phyloP scores from a whole-genome alignment of 2,888 invertebrate genomes.

The Chouioia cunea region DNA sequence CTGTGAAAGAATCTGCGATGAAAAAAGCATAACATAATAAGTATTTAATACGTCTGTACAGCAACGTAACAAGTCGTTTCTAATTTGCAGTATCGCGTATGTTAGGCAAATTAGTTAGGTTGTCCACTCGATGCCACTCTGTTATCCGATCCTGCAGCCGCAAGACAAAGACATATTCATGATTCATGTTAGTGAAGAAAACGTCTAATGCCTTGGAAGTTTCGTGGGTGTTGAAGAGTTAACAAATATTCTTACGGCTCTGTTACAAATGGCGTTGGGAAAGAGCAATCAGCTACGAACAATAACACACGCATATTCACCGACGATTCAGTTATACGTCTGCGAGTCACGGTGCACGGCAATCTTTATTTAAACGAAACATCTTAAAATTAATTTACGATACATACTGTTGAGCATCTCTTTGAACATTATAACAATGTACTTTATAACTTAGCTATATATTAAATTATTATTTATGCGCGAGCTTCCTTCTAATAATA shows the following conservation, averaged over 20 bases:
- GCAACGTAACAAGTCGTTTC: too few species aligned
- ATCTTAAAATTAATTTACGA: conserved; percentile 36
- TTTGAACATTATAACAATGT: not conserved
- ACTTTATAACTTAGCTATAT: too few species aligned
- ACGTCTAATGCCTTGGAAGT: conserved; percentile 22
- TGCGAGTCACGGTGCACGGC: too few species aligned
- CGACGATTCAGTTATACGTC: conserved; percentile 16
- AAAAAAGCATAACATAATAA: too few species aligned
- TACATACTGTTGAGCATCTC: conserved; percentile 2
- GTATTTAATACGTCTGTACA: too few species aligned
- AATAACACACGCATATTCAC: conserved; percentile 23
- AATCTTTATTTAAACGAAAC: conserved; percentile 12
- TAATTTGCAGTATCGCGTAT: too few species aligned
- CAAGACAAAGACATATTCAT: conserved; percentile 11
- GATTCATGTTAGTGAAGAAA: conserved; percentile 10
- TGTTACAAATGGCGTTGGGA: conserved; percentile 39
- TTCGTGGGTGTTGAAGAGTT: conserved; percentile 34
- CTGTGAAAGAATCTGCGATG: too few species aligned
- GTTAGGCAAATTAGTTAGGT: conserved; percentile 16
- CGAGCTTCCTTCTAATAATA: too few species aligned
- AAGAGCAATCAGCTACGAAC: conserved; percentile 34
- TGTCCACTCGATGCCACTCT: not conserved
- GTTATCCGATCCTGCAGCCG: not conserved
- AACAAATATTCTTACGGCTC: conserved; percentile 25
- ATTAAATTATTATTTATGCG: too few species aligned